A percentile compares a stretch with the other conserved stretches of the same genome.
phyloP scores from a whole-genome alignment of 2,888 invertebrate species.

The Idaea straminata region DNA sequence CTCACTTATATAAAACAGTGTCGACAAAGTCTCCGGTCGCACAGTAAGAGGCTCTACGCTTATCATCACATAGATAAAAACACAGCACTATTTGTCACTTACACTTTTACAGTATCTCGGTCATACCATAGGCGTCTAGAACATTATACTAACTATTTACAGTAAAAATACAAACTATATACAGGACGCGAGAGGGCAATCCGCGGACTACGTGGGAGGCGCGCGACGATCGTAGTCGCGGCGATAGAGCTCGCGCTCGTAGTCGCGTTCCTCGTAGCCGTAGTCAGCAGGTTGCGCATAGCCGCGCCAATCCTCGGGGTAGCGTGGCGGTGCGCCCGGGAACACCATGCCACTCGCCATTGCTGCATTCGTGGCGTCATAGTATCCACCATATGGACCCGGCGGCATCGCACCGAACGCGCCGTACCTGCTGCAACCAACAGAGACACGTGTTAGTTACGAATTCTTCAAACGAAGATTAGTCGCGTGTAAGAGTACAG shows the following conservation, averaged over 20 bases:
- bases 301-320: constrained; percentile 75
- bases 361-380: constrained; percentile 61
- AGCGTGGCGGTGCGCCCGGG: constrained; percentile 56
- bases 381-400: constrained; percentile 65
- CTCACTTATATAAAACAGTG: constrained; percentile 65
- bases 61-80: constrained; percentile 78
- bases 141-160: constrained; percentile 62
- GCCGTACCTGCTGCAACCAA: constrained; percentile 53
- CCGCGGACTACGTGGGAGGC: constrained; percentile 72
- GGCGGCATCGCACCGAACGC: constrained; percentile 74
- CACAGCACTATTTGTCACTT: constrained; percentile 79
- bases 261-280: constrained; percentile 76
- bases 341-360: constrained; percentile 77
- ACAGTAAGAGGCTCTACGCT: constrained; percentile 62
- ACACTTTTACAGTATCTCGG: constrained; percentile 62
- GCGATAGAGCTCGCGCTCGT: constrained; percentile 79
- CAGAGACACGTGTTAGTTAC: background rate
- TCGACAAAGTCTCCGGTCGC: constrained; percentile 55
- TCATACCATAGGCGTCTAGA: constrained; percentile 59
- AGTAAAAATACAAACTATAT: constrained; percentile 46
- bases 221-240: constrained; percentile 84
- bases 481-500: background rate
- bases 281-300: constrained; percentile 76
- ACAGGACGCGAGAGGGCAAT: constrained; percentile 11
- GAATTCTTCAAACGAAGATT: background rate